Conservation (phyloP, 2,888 invertebrate species). For the Oscheius onirici region DNA sequence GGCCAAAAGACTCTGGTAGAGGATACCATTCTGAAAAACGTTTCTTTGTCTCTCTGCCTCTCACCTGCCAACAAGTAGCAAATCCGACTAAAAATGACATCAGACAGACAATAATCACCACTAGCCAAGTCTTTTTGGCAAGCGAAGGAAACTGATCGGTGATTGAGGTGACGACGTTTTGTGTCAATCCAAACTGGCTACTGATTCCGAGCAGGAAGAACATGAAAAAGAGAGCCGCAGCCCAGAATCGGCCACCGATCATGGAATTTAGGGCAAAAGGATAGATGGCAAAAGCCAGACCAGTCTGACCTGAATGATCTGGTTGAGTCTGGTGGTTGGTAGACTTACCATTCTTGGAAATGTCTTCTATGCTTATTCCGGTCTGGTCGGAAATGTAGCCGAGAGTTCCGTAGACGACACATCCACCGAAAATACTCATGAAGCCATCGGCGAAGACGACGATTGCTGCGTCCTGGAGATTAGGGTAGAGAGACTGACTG, state of each 20-base stretch:
- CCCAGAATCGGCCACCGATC: conserved; percentile 69
- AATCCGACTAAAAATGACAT: conserved; percentile 32
- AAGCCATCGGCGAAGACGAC: conserved; percentile 59
- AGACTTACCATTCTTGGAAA: conserved; percentile 3
- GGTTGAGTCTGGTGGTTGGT: not conserved
- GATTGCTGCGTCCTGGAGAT: conserved; percentile 55
- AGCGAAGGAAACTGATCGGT: conserved; percentile 27
- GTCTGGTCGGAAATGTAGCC: conserved; percentile 43
- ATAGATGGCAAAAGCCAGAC: conserved; percentile 72
- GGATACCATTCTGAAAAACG: conserved; percentile 19
- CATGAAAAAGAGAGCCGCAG: conserved; percentile 72
- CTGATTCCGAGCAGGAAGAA: conserved; percentile 71
- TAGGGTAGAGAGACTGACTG: not conserved
- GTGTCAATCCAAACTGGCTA: conserved; percentile 31
- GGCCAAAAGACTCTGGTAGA: not conserved
- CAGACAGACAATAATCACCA: conserved; percentile 24
- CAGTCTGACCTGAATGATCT: not conserved
- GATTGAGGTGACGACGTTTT: conserved; percentile 26
- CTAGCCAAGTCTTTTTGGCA: not conserved
- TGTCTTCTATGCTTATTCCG: not conserved
- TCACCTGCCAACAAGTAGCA: conserved; percentile 36
- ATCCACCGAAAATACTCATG: conserved; percentile 55
- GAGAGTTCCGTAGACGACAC: conserved; percentile 55
- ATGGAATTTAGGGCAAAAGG: conserved; percentile 72
- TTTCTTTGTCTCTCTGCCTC: not conserved